These are phyloP conservation scores for Epinephelus malabaricus DNA, from an alignment of 2,797 vertebrate species.

Conservation along the genomic window DNA sequence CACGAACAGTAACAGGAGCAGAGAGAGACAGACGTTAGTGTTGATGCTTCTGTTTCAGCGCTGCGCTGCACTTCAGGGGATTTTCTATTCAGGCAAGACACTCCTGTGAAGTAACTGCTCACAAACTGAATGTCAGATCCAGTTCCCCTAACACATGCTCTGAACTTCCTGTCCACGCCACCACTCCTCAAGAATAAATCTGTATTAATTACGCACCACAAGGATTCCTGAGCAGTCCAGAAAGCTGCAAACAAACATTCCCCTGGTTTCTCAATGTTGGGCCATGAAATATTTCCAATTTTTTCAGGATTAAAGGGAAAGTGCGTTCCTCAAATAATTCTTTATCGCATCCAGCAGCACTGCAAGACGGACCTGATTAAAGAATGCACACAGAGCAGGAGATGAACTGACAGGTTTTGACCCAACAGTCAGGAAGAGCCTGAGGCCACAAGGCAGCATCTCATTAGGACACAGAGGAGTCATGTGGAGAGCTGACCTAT, in stretches of 20 bases:
- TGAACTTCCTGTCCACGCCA: conserved; percentile 37
- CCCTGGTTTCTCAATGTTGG: conserved; percentile 22
- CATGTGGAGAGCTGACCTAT: conserved; percentile 50
- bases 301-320: conserved; percentile 22
- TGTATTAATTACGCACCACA: conserved; percentile 13
- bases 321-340: conserved; percentile 50
- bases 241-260: conserved; percentile 10
- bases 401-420: conserved; percentile 53
- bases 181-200: conserved; percentile 31
- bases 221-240: conserved; percentile 23
- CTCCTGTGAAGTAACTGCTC: conserved; percentile 63
- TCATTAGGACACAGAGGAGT: conserved; percentile 64
- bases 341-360: conserved; percentile 30
- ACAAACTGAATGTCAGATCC: conserved; percentile 50
- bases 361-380: conserved; percentile 36
- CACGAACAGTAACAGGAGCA: conserved; percentile 28
- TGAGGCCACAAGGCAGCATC: conserved; percentile 54
- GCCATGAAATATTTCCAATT: conserved; percentile 37
- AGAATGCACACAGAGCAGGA: conserved; percentile 47
- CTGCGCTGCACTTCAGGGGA: conserved; percentile 30
- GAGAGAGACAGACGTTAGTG: conserved; percentile 4
- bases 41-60: conserved; percentile 25
- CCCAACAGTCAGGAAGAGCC: conserved; percentile 66
- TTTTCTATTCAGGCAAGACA: conserved; percentile 48
- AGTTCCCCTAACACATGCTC: conserved; percentile 38